These are phyloP conservation scores for Steatornis caripensis DNA, from an alignment of 2,113 vertebrate species.

Conservation along the genomic window DNA sequence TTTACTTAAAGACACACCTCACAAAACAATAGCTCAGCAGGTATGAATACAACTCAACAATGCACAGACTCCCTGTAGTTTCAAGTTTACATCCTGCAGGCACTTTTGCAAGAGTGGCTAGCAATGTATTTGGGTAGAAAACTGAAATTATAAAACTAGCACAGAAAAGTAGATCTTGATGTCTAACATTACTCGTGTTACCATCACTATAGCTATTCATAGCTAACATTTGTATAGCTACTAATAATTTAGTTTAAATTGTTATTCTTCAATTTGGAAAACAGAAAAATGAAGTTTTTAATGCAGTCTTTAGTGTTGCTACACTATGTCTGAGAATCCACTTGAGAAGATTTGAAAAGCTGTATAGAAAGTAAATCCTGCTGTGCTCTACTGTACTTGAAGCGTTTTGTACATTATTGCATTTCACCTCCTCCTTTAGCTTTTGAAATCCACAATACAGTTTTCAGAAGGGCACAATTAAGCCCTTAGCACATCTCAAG, in stretches of 20 bases:
- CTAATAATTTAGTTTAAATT: neutral
- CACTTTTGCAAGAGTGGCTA: neutral
- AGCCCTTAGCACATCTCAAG: neutral
- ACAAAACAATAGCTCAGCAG: constrained; percentile 79
- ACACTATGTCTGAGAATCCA: neutral
- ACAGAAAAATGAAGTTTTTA: neutral
- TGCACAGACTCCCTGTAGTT: neutral
- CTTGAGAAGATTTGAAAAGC: neutral
- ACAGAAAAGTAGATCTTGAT: neutral
- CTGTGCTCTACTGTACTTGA: neutral
- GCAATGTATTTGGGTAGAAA: neutral
- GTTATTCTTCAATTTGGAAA: neutral
- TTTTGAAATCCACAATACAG: neutral
- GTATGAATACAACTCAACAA: constrained; percentile 57
- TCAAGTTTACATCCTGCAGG: constrained; percentile 29
- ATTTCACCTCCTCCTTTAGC: neutral
- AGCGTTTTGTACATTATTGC: neutral
- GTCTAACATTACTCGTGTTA: neutral
- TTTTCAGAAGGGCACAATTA: neutral
- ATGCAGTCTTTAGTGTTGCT: neutral
- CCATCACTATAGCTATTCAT: neutral
- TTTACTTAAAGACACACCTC: constrained; percentile 75
- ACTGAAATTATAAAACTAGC: neutral
- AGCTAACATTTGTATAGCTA: neutral
- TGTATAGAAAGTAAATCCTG: neutral